Percentiles rank a stretch among this genome's conserved stretches.
phyloP scores from a whole-genome alignment of 1,140 invertebrate genomes.

The Drepana arcuata region DNA sequence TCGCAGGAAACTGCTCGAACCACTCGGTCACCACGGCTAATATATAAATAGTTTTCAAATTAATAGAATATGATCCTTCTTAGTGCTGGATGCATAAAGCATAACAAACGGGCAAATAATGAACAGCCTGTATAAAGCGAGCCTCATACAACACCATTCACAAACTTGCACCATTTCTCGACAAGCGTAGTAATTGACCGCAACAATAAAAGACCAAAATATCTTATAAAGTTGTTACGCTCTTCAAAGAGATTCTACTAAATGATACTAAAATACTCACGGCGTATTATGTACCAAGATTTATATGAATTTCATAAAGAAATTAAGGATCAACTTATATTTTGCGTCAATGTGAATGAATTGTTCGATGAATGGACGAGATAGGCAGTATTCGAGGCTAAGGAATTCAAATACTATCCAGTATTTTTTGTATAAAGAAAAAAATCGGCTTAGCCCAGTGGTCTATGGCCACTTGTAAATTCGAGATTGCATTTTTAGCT shows the following conservation, averaged over 20 bases:
- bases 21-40: no score
- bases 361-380: no score
- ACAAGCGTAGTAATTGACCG: conserved; percentile 40
- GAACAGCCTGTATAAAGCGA: conserved; percentile 18
- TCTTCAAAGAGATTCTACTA: conserved; percentile 18
- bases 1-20: no score
- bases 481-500: no score
- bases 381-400: no score
- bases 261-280: conserved; percentile 19
- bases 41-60: no score
- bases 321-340: conserved; percentile 18
- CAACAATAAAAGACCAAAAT: conserved; percentile 27
- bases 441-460: no score
- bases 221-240: conserved; percentile 35
- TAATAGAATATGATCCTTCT: no score
- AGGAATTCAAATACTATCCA: no score
- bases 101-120: neutral
- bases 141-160: conserved; percentile 21
- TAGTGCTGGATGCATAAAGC: neutral
- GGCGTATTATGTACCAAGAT: conserved; percentile 25
- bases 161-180: conserved; percentile 20
- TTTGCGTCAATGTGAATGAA: conserved; percentile 17
- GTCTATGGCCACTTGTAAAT: no score
- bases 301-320: conserved; percentile 48
- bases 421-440: no score